Base-by-base conservation (phyloP, 2,797 vertebrate genomes). In the Artibeus lituratus region DNA sequence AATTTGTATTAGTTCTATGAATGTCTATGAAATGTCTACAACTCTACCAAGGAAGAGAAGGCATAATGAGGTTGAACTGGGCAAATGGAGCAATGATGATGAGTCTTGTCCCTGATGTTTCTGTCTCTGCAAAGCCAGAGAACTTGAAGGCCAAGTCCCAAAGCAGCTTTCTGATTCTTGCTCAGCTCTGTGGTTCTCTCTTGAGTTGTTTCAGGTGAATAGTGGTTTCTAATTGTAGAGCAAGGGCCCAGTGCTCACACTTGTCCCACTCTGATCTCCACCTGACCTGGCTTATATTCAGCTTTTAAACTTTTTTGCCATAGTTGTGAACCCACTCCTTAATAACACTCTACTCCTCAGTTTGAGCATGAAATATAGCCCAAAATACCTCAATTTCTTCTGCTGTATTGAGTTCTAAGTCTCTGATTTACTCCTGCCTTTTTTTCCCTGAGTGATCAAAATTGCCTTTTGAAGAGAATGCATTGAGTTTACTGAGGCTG, bases 361-460 rank as follows among this genome's bases (percentile, higher is more conserved):
- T 73, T 88, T 91, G 84, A 94, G 51, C 12, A 78, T 21, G 18
- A 92, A 92, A 44, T 87, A 44, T 87, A 87, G 16, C 11, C 24
- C 47, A 4, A 37, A 74, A 86, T 10, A 47, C 37, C 49, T 87
- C 39, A 77, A 47, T 90, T 90, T 95, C 59, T 94, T 92, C 84
- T 89, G 53, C 49, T 90, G 21, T 57, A 4, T 53, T 87, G 87
- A 90, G 35, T 15, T 47, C 49, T 55, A 72, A 72, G 6, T 72
- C 29, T 47, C 49, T 84, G n/a, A 57, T 49, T 90, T 87, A 59
- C n/a, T 55, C 19, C 5, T 0, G 19, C 49, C 42, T 92, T 94
- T 97, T 55, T 44, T 81, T 85, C 78, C 87, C 37, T 57, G 82
- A 83, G 47, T 42, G 10, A 49, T 87, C 77, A 74, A 72, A 94